Conservation (phyloP, 2,797 vertebrate species). For the Sylvia borin region DNA sequence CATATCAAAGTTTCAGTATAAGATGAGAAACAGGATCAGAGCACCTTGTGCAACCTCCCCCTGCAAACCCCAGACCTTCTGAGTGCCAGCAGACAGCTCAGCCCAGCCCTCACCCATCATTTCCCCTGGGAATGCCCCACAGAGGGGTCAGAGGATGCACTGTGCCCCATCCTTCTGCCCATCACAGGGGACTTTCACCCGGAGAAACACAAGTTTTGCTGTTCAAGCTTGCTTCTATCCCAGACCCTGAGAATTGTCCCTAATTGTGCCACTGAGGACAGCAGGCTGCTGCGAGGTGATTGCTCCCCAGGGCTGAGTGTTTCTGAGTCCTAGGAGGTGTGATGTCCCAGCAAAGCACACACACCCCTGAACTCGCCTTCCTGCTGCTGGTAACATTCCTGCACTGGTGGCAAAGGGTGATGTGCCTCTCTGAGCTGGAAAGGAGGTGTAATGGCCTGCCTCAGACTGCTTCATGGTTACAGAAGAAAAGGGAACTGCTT, state of each 20-base stretch:
- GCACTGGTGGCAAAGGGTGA: neutral
- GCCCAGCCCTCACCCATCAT: neutral
- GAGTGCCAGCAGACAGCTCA: neutral
- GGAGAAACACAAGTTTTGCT: neutral
- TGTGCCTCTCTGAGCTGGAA: neutral
- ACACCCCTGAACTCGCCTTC: neutral
- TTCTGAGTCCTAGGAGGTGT: neutral
- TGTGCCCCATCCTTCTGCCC: neutral
- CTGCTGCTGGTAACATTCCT: neutral
- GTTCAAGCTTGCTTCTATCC: neutral
- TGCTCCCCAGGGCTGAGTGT: neutral
- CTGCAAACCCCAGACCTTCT: neutral
- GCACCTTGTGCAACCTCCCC: neutral
- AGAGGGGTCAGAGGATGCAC: neutral
- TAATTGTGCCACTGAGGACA: neutral
- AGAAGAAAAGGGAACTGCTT: slow-evolving; percentile 1
- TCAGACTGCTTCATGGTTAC: neutral
- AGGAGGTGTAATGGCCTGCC: slow-evolving; percentile 22
- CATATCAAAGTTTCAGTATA: neutral
- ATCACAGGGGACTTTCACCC: neutral
- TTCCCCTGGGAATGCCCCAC: neutral
- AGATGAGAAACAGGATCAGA: neutral
- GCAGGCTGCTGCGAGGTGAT: neutral
- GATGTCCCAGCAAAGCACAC: neutral
- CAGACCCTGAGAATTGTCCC: neutral